Conservation (phyloP, 2,888 invertebrate species). For the Acanthosoma haemorrhoidale region DNA sequence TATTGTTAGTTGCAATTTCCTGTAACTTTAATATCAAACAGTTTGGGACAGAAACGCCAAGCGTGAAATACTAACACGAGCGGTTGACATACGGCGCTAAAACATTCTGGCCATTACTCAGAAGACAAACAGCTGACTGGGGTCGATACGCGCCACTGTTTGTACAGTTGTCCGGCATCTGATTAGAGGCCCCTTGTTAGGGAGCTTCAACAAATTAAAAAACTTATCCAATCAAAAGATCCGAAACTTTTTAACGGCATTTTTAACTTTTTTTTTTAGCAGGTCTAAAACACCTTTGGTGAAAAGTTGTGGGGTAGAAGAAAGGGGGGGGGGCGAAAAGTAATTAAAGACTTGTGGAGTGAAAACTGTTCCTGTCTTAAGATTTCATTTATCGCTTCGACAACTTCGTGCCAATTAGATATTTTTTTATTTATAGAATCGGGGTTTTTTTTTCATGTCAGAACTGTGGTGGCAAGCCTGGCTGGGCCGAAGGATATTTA, state of each 20-base stretch:
- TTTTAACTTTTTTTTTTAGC: not conserved
- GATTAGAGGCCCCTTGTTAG: not conserved
- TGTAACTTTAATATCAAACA: too few species aligned
- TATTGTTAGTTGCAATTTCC: too few species aligned
- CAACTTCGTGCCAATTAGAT: not conserved
- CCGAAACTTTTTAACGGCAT: not conserved
- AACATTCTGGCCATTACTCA: not conserved
- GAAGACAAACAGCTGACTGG: not conserved
- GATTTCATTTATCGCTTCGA: constrained; percentile 1
- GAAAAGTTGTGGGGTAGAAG: constrained; percentile 1
- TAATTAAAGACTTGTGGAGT: constrained; percentile 12
- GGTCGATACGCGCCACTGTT: not conserved
- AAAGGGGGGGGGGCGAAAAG: not conserved
- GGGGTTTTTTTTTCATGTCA: not conserved
- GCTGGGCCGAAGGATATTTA: too few species aligned
- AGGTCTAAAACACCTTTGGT: constrained; percentile 2
- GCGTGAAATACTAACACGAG: too few species aligned
- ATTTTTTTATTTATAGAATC: constrained; percentile 1
- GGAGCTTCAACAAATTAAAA: constrained; percentile 14
- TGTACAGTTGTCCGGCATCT: not conserved
- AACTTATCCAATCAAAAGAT: constrained; percentile 24
- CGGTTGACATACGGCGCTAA: too few species aligned
- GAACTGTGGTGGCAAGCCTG: too few species aligned
- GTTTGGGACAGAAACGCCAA: too few species aligned
- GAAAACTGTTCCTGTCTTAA: not conserved